Conservation (phyloP, 1,140 invertebrate species). For the Dryas iulia region DNA sequence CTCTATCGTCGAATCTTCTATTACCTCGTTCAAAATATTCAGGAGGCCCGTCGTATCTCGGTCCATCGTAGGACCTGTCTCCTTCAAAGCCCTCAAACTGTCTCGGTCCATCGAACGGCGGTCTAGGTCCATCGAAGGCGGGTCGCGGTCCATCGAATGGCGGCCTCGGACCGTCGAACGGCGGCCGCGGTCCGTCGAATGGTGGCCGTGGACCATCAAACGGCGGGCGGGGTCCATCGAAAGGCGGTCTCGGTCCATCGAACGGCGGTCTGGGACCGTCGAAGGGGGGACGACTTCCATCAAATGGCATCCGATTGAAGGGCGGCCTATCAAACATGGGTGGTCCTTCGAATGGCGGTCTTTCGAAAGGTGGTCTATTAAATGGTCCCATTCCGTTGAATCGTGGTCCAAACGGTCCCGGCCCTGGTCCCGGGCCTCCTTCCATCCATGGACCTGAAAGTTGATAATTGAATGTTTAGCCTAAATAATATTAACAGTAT, state of each 20-base stretch:
- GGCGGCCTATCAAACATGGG: conserved; percentile 43
- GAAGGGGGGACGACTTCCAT: conserved; percentile 46
- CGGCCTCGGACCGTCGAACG: conserved; percentile 59
- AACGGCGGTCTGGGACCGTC: conserved; percentile 50
- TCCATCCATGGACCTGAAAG: conserved; percentile 78
- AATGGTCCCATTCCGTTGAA: conserved; percentile 46
- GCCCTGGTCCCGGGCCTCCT: conserved; percentile 39
- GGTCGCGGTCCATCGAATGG: conserved; percentile 60
- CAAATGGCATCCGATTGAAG: conserved; percentile 55
- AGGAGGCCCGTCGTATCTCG: conserved; percentile 46
- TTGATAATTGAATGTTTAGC: conserved; percentile 10
- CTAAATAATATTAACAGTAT: background rate
- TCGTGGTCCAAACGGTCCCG: conserved; percentile 55
- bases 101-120: conserved; percentile 55
- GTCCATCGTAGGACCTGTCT: conserved; percentile 60
- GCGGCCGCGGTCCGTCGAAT: conserved; percentile 54
- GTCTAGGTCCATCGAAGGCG: conserved; percentile 53
- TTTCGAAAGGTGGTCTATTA: conserved; percentile 37
- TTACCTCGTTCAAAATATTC: conserved; percentile 67
- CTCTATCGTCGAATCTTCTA: conserved; percentile 61
- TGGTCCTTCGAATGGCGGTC: conserved; percentile 37
- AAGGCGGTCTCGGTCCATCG: conserved; percentile 53
- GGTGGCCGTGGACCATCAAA: conserved; percentile 64
- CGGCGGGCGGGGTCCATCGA: conserved; percentile 55
- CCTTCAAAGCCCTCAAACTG: conserved; percentile 58